Conservation (phyloP, 2,888 invertebrate genomes). For the Laspeyria flexula region DNA sequence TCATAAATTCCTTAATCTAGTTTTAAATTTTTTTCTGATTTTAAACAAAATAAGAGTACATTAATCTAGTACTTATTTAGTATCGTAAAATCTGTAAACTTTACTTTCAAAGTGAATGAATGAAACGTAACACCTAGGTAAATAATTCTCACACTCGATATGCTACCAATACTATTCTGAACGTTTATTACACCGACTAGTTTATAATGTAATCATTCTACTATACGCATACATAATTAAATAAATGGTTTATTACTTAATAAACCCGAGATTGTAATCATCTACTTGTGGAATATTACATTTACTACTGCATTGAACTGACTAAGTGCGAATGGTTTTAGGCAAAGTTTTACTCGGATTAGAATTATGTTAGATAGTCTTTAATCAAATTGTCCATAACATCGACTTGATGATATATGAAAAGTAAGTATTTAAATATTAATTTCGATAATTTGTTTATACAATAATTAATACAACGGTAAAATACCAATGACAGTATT, state of each 20-base stretch:
- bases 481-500: no score
- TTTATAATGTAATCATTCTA: constrained; percentile 36
- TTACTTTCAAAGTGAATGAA: no score
- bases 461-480: no score
- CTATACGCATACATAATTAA: constrained; percentile 39
- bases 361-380: not conserved
- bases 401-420: no score
- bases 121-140: no score
- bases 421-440: no score
- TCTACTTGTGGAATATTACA: constrained; percentile 38
- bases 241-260: constrained; percentile 40
- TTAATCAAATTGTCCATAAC: no score
- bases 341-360: not conserved
- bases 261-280: constrained; percentile 41
- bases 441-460: no score
- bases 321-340: not conserved
- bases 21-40: not conserved
- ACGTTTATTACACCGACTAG: constrained; percentile 30
- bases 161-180: constrained; percentile 2
- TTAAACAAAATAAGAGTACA: not conserved
- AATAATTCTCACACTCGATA: no score
- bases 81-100: no score
- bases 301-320: not conserved
- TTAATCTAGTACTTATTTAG: no score
- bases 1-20: not conserved